Conservation (phyloP, 2,797 vertebrate genomes). For the Atherinosoma microstoma region DNA sequence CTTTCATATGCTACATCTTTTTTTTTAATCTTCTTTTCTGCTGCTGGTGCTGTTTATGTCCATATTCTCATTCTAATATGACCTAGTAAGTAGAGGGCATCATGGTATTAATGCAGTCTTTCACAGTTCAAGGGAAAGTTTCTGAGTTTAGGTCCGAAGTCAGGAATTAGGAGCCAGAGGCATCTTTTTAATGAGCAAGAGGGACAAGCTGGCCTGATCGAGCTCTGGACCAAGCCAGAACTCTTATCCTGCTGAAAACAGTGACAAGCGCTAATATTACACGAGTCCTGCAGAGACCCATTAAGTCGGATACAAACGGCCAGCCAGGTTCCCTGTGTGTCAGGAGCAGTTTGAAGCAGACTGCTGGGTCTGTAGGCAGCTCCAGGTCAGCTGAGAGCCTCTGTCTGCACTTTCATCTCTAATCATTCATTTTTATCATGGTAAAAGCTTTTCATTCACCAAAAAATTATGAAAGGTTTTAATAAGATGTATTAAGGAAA, state of each 20-base stretch:
- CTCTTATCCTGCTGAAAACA: slow-evolving; percentile 11
- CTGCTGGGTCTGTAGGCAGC: slow-evolving; percentile 11
- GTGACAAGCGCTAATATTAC: slow-evolving; percentile 21
- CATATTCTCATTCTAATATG: slow-evolving; percentile 21
- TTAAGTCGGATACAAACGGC: slow-evolving; percentile 60
- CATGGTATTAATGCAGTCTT: slow-evolving; percentile 38
- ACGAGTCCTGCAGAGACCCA: slow-evolving; percentile 41
- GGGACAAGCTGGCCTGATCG: slow-evolving; percentile 43
- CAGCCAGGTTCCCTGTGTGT: slow-evolving; percentile 51
- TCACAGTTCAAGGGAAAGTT: slow-evolving; percentile 42
- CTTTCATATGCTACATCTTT: slow-evolving; percentile 3
- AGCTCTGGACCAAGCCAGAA: slow-evolving; percentile 11
- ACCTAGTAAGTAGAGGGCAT: slow-evolving; percentile 19
- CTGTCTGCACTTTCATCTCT: slow-evolving; percentile 28
- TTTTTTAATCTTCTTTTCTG: not conserved
- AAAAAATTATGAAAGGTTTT: not conserved
- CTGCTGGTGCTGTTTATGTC: slow-evolving; percentile 22
- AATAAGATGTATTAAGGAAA: not conserved
- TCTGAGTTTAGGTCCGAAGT: slow-evolving; percentile 45
- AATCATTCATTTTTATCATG: too few relatives aligned
- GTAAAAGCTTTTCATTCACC: too few relatives aligned
- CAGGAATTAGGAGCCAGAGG: slow-evolving; percentile 52
- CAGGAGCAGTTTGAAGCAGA: slow-evolving; percentile 55
- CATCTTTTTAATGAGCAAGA: slow-evolving; percentile 67
- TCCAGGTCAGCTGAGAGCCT: slow-evolving; percentile 36